Base-by-base conservation (phyloP, 37 sponge, comb jelly and placozoan species). In the Ephydatia muelleri region DNA sequence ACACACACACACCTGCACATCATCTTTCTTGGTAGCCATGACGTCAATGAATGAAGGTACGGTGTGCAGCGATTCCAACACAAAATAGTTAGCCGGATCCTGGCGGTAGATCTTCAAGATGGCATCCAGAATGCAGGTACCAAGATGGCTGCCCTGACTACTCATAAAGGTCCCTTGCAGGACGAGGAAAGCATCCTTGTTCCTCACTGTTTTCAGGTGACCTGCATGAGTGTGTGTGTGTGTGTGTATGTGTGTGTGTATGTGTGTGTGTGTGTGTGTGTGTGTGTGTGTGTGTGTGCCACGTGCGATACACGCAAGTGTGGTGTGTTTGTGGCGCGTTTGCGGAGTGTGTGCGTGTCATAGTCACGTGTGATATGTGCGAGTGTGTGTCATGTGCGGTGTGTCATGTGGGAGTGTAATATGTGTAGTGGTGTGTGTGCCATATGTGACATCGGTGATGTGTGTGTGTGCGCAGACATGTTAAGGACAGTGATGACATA, bases 31-130 rank as follows among this genome's bases (percentile, higher is more conserved):
- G 38, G 37, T 27, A 9, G 79, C 68, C 47, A 93, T 31, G 2
- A 0, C 26, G 64, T 95, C 96, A 1, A 95, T 27, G 66, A 95
- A 85, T 12, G 47, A 22, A 3, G 93, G 72, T 19, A 95, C 40
- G n/a, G 88, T 87, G 82, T 92, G 91, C 0, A 81, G 80, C 0
- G 47, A 68, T 48, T 87, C 86, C 71, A 95, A 57, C 31, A 95
- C 90, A 65, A 95, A 95, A 77, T 90, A 95, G 90, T 95, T 95
- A 73, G 93, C 93, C 0, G 80, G 80, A 30, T 95, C 96, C 36
- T 39, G 79, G 28, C 75, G 80, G 86, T 82, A 93, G n/a, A 93
- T 83, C 36, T 87, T 84, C 49, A 89, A 37, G 30, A 95, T 84
- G 19, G 84, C 39, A 33, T 93, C 91, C 49, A 95, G 49, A 38